These are phyloP conservation scores for Liposcelis brunnea DNA, from an alignment of 2,888 invertebrate species.

Conservation along the genomic window DNA sequence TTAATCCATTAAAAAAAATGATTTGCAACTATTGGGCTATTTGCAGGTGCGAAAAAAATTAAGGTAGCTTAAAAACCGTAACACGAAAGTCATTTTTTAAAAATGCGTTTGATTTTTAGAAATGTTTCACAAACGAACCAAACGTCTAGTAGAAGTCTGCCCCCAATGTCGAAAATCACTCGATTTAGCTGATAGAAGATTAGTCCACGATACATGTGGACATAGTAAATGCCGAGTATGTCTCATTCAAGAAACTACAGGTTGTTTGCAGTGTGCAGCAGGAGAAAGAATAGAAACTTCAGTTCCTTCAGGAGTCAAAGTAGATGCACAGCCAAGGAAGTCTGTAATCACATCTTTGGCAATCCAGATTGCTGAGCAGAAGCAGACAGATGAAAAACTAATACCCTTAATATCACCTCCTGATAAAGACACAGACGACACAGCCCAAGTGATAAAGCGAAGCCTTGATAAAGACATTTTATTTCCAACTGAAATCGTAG, in stretches of 20 bases:
- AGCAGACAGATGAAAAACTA: background rate
- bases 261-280: conserved; percentile 37
- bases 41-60: too few species aligned
- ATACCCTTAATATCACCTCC: too few species aligned
- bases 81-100: too few species aligned
- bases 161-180: conserved; percentile 40
- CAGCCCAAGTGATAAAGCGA: background rate
- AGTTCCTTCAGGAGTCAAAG: background rate
- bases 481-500: background rate
- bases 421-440: background rate
- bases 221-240: conserved; percentile 59
- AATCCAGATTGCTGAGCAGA: background rate
- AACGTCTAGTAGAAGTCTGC: conserved; percentile 27
- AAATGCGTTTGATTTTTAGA: too few species aligned
- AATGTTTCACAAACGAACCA: too few species aligned
- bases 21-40: too few species aligned
- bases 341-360: background rate
- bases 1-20: too few species aligned
- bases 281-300: background rate
- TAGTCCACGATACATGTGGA: conserved; percentile 57
- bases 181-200: conserved; percentile 38
- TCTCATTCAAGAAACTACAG: conserved; percentile 44
- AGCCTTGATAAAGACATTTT: conserved; percentile 2
- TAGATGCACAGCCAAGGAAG: background rate
- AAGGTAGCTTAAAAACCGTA: too few species aligned